A percentile compares a stretch with the other conserved stretches of the same genome.
phyloP scores from a whole-genome alignment of 2,113 vertebrate species.

The Bolborhynchus lineola region DNA sequence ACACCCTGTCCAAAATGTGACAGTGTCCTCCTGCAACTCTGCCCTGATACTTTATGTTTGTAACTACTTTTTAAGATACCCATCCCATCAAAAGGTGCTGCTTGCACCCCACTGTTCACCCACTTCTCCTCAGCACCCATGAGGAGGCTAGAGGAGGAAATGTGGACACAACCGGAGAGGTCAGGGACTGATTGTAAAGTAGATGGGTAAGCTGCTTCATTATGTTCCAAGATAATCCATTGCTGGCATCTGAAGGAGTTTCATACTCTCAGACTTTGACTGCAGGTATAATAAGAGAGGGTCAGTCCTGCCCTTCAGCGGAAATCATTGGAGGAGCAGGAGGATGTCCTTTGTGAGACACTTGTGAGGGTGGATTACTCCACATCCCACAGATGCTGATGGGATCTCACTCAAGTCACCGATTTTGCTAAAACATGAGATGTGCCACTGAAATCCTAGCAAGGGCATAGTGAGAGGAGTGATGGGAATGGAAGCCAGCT shows the following conservation, averaged over 20 bases:
- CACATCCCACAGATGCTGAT: not conserved
- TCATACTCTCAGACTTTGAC: not conserved
- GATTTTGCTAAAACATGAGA: not conserved
- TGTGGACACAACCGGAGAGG: not conserved
- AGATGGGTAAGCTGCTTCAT: not conserved
- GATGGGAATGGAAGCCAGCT: not conserved
- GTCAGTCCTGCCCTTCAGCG: not conserved
- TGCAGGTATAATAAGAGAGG: not conserved
- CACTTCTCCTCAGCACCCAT: not conserved
- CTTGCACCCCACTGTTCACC: not conserved
- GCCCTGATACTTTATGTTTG: not conserved
- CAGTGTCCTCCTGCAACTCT: not conserved
- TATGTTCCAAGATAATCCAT: fast-evolving
- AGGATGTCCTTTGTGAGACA: not conserved
- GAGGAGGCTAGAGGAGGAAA: not conserved
- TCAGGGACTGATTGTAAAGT: not conserved
- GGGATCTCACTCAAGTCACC: not conserved
- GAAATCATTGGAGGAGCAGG: not conserved
- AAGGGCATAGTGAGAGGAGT: fast-evolving
- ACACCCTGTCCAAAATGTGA: not conserved
- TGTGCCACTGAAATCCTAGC: not conserved
- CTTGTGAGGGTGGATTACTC: not conserved
- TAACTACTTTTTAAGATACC: not conserved
- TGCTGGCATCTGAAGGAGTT: not conserved
- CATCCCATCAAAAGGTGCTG: not conserved